phyloP scores from a whole-genome alignment of 2,888 invertebrate species.

The Rhagium mordax region DNA sequence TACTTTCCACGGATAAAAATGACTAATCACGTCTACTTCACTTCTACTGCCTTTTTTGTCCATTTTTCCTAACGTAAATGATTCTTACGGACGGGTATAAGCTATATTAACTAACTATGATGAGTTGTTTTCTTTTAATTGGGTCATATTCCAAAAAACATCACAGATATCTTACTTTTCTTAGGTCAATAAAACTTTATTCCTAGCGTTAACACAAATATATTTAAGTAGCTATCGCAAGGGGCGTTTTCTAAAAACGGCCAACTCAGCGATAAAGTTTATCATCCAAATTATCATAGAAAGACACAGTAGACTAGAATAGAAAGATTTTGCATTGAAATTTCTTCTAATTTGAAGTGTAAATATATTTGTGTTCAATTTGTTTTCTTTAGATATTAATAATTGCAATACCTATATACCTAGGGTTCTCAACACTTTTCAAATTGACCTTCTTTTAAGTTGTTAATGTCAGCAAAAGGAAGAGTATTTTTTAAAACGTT shows the following conservation, averaged over 20 bases:
- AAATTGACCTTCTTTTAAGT: conserved; percentile 28
- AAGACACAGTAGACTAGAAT: conserved; percentile 33
- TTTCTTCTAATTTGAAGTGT: conserved; percentile 1
- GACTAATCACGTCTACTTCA: conserved; percentile 29
- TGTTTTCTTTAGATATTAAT: conserved; percentile 24
- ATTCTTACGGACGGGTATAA: conserved; percentile 48
- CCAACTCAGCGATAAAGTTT: neutral
- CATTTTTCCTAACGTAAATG: conserved; percentile 25
- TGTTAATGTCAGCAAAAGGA: conserved; percentile 15
- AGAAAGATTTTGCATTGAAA: conserved; percentile 16
- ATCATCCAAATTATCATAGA: conserved; percentile 26
- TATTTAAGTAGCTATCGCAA: conserved; percentile 23
- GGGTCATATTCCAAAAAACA: conserved; percentile 55
- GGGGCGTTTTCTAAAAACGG: neutral
- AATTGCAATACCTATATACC: conserved; percentile 23
- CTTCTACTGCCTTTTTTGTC: conserved; percentile 37
- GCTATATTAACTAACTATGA: conserved; percentile 41
- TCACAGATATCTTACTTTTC: conserved; percentile 60
- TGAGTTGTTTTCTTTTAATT: conserved; percentile 45
- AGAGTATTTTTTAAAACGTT: conserved; percentile 3
- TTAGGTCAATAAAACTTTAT: conserved; percentile 56
- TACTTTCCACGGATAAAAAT: conserved; percentile 15
- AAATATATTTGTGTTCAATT: conserved; percentile 28
- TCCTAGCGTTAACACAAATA: conserved; percentile 43
- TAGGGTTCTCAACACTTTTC: neutral